Evolutionary conservation across 92 coral and sea anemone genomes (phyloP), one percentile per base, ranked within the genome.

Genomic region (Parazoanthus atlanticus): DNA sequence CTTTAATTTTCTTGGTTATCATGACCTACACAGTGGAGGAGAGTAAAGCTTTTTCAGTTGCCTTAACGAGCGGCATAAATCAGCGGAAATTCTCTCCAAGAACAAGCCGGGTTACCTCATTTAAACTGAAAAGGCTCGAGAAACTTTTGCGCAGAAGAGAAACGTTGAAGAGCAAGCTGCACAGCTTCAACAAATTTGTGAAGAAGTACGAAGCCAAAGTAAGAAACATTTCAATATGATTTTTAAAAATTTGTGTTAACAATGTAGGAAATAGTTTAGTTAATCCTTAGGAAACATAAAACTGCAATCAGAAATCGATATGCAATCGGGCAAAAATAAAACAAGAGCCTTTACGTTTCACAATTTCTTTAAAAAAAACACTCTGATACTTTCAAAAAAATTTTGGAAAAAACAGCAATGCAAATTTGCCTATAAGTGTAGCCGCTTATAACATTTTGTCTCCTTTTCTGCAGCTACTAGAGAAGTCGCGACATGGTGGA

Each of bases 201-300:
- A 82, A 82, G 76, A 82, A 82, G 47, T 82, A 82, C 86, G 64
- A 82, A 82, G n/a, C 21, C 86, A 82, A 66, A 54, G 86, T 82
- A 41, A 82, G 76, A 67, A 66, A 66, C 19, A 2, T 32, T 56
- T 5, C 0, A 61, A 1, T 61, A 61, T 5, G 69, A 61, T 61
- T 61, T n/a, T n/a, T n/a, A n/a, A 0, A 8, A 43, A 8, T 46
- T 61, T 61, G 1, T 61, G 69, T 6, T 5, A 3, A 61, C 8
- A 61, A 2, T 19, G 69, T 56, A 12, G 23, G 0, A 56, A 56
- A 56, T n/a, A n/a, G n/a, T n/a, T n/a, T 56, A 1, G 5, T 1
- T 16, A 56, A 16, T 56, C 69, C 28, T 61, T 21, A 4, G n/a
- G 5, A 61, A 61, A 61, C 28, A 21, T 23, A 61, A 25, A 23